A percentile compares a stretch with the other conserved stretches of the same genome.
Evolutionary conservation across 2,888 invertebrate genomes (phyloP).

Genomic region (Pammene fasciana): DNA sequence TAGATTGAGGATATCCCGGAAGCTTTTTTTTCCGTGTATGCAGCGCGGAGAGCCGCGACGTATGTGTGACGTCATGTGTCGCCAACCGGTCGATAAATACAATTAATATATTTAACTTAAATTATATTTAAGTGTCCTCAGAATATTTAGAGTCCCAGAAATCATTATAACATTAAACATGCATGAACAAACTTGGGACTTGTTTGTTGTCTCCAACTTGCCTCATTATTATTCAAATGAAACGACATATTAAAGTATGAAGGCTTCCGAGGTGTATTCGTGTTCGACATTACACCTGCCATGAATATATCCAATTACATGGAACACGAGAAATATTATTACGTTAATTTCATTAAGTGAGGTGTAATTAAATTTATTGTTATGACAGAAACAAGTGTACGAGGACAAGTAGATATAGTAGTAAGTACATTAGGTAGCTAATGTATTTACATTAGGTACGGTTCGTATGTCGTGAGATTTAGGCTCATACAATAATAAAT

Average conservation of each 20-base stretch:
- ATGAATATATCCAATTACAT: conserved; percentile 4
- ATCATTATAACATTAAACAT: conserved; percentile 38
- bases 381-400: neutral
- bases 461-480: too few relatives aligned
- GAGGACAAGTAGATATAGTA: too few relatives aligned
- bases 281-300: conserved; percentile 19
- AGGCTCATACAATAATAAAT: too few relatives aligned
- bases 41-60: too few relatives aligned
- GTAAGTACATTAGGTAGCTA: too few relatives aligned
- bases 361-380: neutral
- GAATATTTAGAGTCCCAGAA: conserved; percentile 9
- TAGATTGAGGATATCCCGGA: too few relatives aligned
- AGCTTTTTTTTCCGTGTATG: too few relatives aligned
- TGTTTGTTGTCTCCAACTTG: conserved; percentile 37
- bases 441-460: too few relatives aligned
- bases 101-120: too few relatives aligned
- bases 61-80: too few relatives aligned
- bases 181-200: conserved; percentile 34
- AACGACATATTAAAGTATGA: conserved; percentile 26
- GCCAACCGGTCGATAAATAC: too few relatives aligned
- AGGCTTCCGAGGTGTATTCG: conserved; percentile 2
- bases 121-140: too few relatives aligned
- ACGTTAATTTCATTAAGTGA: neutral
- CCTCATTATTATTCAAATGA: conserved; percentile 40
- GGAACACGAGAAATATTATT: conserved; percentile 2